Evolutionary conservation across 2,113 vertebrate species (phyloP).

Genomic region (Eclectus roratus): DNA sequence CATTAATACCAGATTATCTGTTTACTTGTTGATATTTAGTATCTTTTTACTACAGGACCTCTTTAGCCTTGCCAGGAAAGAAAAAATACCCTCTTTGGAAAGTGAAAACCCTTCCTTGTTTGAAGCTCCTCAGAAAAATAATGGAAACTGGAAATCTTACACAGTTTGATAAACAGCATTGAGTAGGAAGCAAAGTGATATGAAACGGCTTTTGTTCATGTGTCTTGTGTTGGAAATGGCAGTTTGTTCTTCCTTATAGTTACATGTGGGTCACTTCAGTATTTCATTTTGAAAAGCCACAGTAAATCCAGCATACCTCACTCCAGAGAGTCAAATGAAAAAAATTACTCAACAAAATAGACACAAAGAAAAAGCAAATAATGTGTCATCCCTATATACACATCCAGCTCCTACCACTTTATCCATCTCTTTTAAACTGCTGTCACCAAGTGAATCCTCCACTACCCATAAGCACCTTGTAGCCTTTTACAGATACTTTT

Average conservation of each 20-base stretch:
- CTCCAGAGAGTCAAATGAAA: background rate
- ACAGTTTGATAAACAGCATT: background rate
- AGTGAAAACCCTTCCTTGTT: background rate
- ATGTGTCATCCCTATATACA: background rate
- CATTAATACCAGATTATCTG: background rate
- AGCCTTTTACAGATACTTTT: background rate
- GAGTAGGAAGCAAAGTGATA: background rate
- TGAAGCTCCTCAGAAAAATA: background rate
- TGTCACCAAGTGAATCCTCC: background rate
- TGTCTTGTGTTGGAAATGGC: background rate
- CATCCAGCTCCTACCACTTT: background rate
- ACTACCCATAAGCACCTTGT: background rate
- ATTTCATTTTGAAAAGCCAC: background rate
- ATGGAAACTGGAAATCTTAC: background rate
- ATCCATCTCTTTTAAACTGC: background rate
- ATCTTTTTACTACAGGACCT: background rate
- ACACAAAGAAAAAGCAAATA: background rate
- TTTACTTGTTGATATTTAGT: background rate
- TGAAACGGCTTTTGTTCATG: background rate
- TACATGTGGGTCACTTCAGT: background rate
- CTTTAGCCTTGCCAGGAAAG: background rate
- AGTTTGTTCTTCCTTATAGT: background rate
- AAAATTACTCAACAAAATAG: background rate
- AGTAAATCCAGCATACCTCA: background rate
- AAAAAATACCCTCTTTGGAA: background rate